These are phyloP conservation scores for Fissipunctia ypsillon DNA, from an alignment of 2,888 invertebrate species.

Conservation along the genomic window DNA sequence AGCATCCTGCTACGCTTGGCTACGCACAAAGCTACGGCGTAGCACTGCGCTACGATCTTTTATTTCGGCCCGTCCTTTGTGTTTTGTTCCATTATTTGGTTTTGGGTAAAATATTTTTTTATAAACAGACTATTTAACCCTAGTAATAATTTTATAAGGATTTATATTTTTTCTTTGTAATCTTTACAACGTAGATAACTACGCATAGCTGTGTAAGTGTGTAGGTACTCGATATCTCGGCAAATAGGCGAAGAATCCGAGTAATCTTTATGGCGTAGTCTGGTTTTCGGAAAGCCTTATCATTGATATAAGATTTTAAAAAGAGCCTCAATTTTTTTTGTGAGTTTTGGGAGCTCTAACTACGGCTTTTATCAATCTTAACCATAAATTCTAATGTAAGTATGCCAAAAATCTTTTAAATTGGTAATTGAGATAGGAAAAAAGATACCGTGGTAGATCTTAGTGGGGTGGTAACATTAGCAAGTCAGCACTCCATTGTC, in stretches of 20 bases:
- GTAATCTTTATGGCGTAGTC: not conserved
- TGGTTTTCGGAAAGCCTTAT: slow-evolving; percentile 25
- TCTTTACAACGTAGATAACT: not conserved
- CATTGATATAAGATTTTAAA: slow-evolving; percentile 6
- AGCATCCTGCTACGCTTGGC: slow-evolving; percentile 27
- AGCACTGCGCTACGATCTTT: slow-evolving; percentile 38
- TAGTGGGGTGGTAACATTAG: slow-evolving; percentile 10
- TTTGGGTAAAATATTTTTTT: not conserved
- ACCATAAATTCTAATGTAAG: slow-evolving; percentile 8
- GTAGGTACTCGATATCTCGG: not conserved
- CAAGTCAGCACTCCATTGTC: slow-evolving; percentile 33
- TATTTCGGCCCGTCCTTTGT: not conserved
- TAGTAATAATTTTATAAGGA: not conserved
- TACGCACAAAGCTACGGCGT: slow-evolving; percentile 50
- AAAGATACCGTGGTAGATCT: slow-evolving; percentile 15
- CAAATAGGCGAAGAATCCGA: not conserved
- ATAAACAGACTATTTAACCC: not conserved
- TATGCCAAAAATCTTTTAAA: slow-evolving; percentile 23
- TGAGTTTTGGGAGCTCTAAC: not conserved
- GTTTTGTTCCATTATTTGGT: not conserved
- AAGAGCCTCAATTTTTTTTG: not conserved
- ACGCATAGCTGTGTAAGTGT: not conserved
- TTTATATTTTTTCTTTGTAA: slow-evolving; percentile 1
- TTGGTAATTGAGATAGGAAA: slow-evolving; percentile 25
- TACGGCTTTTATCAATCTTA: slow-evolving; percentile 24